Conservation (phyloP, 2,888 invertebrate genomes). For the Xestoiulus laeticollis region DNA sequence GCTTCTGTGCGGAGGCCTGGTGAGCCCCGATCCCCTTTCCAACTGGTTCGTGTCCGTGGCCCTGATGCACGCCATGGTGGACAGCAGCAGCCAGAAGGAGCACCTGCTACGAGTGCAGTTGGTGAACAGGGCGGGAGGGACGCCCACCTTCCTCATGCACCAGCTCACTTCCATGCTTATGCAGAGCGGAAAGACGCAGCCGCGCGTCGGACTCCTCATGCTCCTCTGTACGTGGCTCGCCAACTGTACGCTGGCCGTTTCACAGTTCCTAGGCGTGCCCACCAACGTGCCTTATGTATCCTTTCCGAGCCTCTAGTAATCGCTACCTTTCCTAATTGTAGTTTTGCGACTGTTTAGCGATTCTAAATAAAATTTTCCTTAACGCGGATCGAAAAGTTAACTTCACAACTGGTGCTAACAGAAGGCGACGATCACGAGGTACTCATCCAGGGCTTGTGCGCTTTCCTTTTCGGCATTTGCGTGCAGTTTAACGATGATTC, state of each 20-base stretch:
- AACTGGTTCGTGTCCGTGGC: conserved; percentile 97
- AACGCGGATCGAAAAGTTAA: conserved; percentile 61
- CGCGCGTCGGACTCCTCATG: conserved; percentile 90
- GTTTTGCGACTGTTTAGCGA: background rate
- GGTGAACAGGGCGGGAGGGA: conserved; percentile 82
- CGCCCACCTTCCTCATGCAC: conserved; percentile 88
- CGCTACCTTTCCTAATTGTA: background rate
- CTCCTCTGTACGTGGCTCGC: conserved; percentile 88
- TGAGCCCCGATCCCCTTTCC: conserved; percentile 85
- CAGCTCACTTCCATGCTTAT: conserved; percentile 87
- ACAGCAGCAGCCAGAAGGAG: conserved; percentile 80
- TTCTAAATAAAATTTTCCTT: background rate
- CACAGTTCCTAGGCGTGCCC: conserved; percentile 79
- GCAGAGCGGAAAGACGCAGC: conserved; percentile 79
- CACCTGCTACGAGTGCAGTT: conserved; percentile 89
- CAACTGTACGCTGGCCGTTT: conserved; percentile 83
- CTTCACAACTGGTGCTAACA: conserved; percentile 66
- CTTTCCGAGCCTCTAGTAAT: conserved; percentile 58
- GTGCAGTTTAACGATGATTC: conserved; percentile 88
- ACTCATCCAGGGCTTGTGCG: conserved; percentile 86
- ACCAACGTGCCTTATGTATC: conserved; percentile 81
- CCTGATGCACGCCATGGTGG: conserved; percentile 86
- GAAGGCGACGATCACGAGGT: conserved; percentile 93
- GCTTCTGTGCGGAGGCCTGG: conserved; percentile 89
- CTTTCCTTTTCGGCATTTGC: conserved; percentile 92